Conservation (phyloP, 1,140 invertebrate genomes). For the Eueides isabella region DNA sequence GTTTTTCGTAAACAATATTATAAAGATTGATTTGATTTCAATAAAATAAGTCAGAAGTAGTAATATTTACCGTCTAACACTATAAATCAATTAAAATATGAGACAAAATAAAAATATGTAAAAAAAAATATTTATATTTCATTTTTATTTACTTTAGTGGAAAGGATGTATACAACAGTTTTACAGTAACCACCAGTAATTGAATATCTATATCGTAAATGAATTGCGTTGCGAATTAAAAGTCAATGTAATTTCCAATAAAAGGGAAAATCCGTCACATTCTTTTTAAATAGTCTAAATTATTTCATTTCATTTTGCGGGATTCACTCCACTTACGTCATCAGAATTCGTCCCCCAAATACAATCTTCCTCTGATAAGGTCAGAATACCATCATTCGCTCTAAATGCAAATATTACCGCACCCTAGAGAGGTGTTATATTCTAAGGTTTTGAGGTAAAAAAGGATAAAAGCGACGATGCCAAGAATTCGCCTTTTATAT, state of each 20-base stretch:
- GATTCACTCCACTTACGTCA: conserved; percentile 45
- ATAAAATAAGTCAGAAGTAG: no score
- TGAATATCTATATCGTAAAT: not conserved
- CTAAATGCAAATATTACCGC: conserved; percentile 80
- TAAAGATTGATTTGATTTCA: no score
- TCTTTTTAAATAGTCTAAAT: conserved; percentile 5
- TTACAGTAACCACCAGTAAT: no score
- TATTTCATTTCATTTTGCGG: conserved; percentile 9
- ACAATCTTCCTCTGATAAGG: conserved; percentile 77
- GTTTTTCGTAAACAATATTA: no score
- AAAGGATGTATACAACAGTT: not conserved
- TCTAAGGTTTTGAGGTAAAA: conserved; percentile 74
- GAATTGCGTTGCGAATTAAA: not conserved
- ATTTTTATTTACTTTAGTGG: not conserved
- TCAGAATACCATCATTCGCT: conserved; percentile 78
- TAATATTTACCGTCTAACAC: no score
- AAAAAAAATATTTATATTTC: no score
- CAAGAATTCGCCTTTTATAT: conserved; percentile 73
- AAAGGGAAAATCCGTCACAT: not conserved
- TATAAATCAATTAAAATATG: no score
- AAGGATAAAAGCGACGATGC: conserved; percentile 75
- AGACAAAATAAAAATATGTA: no score
- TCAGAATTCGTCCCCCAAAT: conserved; percentile 64
- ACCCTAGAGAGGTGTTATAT: conserved; percentile 75
- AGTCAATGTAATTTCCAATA: not conserved